These are phyloP conservation scores for human (Homo sapiens) DNA, from an alignment of 2,113 vertebrate genomes.

Conservation along the genomic window GRCh38 chr2:49307001-49307500, in stretches of 20 bases:
- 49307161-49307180: neutral
- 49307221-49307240: neutral
- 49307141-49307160: neutral
- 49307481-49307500: neutral
- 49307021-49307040: neutral
- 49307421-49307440: neutral
- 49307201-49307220: neutral
- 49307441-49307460: neutral
- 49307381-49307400: neutral
- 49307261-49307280: slow-evolving; percentile 34
- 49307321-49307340: neutral
- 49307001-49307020: neutral
- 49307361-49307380: slow-evolving; percentile 31
- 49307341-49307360: neutral
- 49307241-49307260: neutral
- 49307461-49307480: neutral
- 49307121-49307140: slow-evolving; percentile 1
- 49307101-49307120: neutral
- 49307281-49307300: slow-evolving; percentile 23
- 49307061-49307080: neutral
- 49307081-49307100: neutral
- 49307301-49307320: neutral
- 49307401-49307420: neutral
- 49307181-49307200: neutral
- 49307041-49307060: neutral